Conservation (phyloP, 2,113 vertebrate genomes). For the Pan paniscus region DNA sequence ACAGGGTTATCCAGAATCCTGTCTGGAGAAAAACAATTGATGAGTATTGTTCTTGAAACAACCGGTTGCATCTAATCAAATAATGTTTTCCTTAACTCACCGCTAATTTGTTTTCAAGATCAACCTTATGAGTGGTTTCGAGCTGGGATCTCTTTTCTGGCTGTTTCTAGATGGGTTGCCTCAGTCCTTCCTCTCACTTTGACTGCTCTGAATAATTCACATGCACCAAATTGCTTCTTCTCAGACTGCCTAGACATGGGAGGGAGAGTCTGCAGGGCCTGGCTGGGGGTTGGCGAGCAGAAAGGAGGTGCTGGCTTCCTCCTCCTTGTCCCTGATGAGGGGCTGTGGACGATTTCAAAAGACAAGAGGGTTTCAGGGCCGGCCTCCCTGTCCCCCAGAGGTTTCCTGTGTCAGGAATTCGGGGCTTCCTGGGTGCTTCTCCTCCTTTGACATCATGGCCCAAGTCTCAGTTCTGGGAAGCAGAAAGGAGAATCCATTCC, state of each 20-base stretch:
- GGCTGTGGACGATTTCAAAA: fast-evolving
- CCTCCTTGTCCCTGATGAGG: not conserved
- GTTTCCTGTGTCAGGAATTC: not conserved
- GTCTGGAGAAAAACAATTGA: not conserved
- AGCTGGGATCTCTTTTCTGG: not conserved
- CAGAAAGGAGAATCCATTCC: not conserved
- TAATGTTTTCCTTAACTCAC: not conserved
- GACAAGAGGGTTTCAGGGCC: fast-evolving
- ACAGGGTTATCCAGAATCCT: not conserved
- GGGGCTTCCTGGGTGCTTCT: not conserved
- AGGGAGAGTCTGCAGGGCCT: fast-evolving
- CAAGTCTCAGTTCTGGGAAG: not conserved
- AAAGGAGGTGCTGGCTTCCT: not conserved
- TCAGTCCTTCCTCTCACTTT: not conserved
- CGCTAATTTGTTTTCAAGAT: not conserved
- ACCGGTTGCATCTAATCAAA: not conserved
- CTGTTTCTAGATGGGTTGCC: fast-evolving
- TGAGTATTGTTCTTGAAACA: not conserved
- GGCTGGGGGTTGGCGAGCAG: fast-evolving
- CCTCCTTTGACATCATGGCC: fast-evolving
- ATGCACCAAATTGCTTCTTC: not conserved
- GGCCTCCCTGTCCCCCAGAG: fast-evolving
- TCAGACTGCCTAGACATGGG: not conserved
- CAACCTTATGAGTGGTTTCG: not conserved
- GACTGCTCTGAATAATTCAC: conserved; percentile 50